Percentiles rank a stretch among this genome's conserved stretches.
These are phyloP conservation scores for Latrodectus elegans DNA, from an alignment of 2,888 invertebrate species.

Conservation along the genomic window DNA sequence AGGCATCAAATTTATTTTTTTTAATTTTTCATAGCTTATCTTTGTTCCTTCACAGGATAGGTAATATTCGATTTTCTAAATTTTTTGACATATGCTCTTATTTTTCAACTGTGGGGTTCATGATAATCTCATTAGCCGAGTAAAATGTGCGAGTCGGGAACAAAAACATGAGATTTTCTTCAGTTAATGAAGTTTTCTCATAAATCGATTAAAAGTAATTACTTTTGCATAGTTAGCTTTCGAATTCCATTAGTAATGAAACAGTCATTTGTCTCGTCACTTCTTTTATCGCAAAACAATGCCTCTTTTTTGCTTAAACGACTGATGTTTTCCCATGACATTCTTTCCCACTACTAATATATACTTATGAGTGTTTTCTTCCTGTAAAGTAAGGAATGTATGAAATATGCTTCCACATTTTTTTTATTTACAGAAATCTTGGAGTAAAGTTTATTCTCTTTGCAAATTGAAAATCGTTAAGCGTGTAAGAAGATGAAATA, in stretches of 20 bases:
- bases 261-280: conserved; percentile 26
- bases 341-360: no score
- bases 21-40: conserved; percentile 35
- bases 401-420: no score
- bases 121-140: conserved; percentile 51
- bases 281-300: no score
- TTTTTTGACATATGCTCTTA: neutral
- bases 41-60: conserved; percentile 30
- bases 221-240: conserved; percentile 52
- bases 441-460: no score
- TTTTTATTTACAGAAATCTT: no score
- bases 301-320: no score
- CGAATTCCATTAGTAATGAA: conserved; percentile 55
- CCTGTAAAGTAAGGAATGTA: no score
- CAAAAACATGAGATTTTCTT: conserved; percentile 59
- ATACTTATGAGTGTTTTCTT: no score
- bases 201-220: conserved; percentile 59
- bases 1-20: conserved; percentile 55
- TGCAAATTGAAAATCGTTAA: no score
- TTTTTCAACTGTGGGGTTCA: conserved; percentile 18
- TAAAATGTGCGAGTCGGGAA: conserved; percentile 26
- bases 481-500: no score
- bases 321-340: no score
- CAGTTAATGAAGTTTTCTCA: conserved; percentile 59
- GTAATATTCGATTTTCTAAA: neutral